Evolutionary conservation across 2,888 invertebrate genomes (phyloP).

Genomic region (Diarsia dahlii): DNA sequence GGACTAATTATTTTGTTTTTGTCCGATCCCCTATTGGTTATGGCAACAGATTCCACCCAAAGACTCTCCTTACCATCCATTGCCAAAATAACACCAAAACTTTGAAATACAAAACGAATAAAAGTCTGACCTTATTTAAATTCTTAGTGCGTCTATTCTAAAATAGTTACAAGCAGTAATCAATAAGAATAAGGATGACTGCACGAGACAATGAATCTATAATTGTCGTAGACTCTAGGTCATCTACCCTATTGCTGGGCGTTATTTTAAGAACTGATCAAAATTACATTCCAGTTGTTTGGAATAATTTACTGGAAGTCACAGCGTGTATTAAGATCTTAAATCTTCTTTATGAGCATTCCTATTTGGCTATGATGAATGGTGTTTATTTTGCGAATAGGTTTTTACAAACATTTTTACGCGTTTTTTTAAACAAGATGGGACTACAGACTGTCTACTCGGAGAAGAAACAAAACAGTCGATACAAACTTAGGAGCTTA

Average conservation of each 20-base stretch:
- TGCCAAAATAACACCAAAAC: too few species aligned
- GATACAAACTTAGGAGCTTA: too few species aligned
- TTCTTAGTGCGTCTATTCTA: conserved; percentile 10
- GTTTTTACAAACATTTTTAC: too few species aligned
- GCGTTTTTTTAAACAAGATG: too few species aligned
- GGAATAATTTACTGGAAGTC: conserved; percentile 44
- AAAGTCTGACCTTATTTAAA: conserved; percentile 12
- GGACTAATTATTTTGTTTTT: too few species aligned
- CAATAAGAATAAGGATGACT: conserved; percentile 51
- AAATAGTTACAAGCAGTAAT: conserved; percentile 20
- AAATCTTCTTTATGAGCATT: conserved; percentile 42
- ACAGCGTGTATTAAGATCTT: not conserved
- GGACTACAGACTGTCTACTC: too few species aligned
- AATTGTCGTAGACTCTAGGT: conserved; percentile 27
- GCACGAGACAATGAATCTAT: conserved; percentile 40
- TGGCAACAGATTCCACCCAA: too few species aligned
- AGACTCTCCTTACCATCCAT: too few species aligned
- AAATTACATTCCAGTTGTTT: conserved; percentile 44
- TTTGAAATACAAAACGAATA: too few species aligned
- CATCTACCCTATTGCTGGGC: conserved; percentile 30
- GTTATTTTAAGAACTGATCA: conserved; percentile 54
- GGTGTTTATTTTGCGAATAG: too few species aligned
- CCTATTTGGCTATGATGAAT: not conserved
- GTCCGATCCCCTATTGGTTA: too few species aligned
- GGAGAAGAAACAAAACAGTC: too few species aligned